These are phyloP conservation scores for Zaprionus gabonicus DNA, from an alignment of 1,140 invertebrate genomes.

Conservation along the genomic window DNA sequence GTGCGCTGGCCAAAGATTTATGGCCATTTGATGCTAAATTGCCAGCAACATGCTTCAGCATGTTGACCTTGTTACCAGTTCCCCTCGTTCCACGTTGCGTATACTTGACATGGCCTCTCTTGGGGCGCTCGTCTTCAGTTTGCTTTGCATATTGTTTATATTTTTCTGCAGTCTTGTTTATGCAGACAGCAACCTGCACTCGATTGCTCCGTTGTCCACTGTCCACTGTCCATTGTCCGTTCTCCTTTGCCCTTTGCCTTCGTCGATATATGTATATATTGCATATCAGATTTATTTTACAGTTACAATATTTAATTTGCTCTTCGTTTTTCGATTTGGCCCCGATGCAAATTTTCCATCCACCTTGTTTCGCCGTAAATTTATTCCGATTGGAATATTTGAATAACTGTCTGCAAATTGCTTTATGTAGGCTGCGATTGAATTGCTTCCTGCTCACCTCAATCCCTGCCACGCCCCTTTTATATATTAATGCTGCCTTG, in stretches of 20 bases:
- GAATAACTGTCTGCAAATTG: slow-evolving; percentile 37
- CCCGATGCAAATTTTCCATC: slow-evolving; percentile 53
- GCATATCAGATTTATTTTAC: slow-evolving; percentile 70
- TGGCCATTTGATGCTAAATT: slow-evolving; percentile 66
- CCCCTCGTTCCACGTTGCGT: slow-evolving; percentile 37
- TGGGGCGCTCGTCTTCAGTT: slow-evolving; percentile 29
- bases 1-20: slow-evolving; percentile 46
- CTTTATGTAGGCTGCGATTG: slow-evolving; percentile 23
- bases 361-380: slow-evolving; percentile 40
- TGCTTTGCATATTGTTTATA: slow-evolving; percentile 77
- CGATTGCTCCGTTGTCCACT: slow-evolving; percentile 31
- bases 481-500: too few species aligned
- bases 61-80: slow-evolving; percentile 66
- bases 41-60: slow-evolving; percentile 47
- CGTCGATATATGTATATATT: slow-evolving; percentile 40
- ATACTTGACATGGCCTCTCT: slow-evolving; percentile 57
- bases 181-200: slow-evolving; percentile 34
- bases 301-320: slow-evolving; percentile 78
- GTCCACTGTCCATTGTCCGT: slow-evolving; percentile 13
- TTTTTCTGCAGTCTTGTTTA: slow-evolving; percentile 62
- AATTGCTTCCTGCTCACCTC: neutral
- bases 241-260: slow-evolving; percentile 51
- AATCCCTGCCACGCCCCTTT: too few species aligned
- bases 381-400: slow-evolving; percentile 42
- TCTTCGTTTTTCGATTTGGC: slow-evolving; percentile 63